Conservation (phyloP, 2,888 invertebrate species). For the Aromia moschata region DNA sequence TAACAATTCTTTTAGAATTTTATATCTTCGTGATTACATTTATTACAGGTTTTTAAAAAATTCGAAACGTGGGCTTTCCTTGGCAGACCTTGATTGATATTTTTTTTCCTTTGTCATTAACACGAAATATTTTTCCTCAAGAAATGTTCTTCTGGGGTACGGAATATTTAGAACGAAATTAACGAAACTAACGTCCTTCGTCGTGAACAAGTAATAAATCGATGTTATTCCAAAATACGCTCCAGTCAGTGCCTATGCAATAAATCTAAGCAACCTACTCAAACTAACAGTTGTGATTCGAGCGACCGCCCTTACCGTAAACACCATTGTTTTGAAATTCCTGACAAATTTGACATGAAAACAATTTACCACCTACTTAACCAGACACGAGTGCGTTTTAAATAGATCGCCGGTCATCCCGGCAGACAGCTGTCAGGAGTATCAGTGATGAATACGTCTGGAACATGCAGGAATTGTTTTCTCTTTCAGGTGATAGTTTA, state of each 20-base stretch:
- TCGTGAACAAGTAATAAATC: too few relatives aligned
- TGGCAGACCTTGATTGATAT: too few relatives aligned
- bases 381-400: slow-evolving; percentile 26
- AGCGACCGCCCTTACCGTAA: neutral
- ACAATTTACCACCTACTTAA: slow-evolving; percentile 35
- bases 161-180: too few relatives aligned
- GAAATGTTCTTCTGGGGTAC: too few relatives aligned
- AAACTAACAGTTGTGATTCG: neutral
- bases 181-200: too few relatives aligned
- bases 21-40: too few relatives aligned
- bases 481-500: slow-evolving; percentile 16
- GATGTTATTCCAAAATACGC: too few relatives aligned
- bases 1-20: too few relatives aligned
- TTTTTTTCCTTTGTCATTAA: too few relatives aligned
- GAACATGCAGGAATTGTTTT: slow-evolving; percentile 20
- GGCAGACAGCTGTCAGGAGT: slow-evolving; percentile 34
- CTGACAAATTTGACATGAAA: slow-evolving; percentile 33
- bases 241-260: neutral
- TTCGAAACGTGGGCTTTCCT: too few relatives aligned
- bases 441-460: slow-evolving; percentile 35
- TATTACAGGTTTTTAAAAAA: too few relatives aligned
- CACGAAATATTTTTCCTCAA: too few relatives aligned
- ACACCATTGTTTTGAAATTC: slow-evolving; percentile 24
- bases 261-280: neutral
- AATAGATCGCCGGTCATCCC: slow-evolving; percentile 33